Percentiles rank a stretch among this genome's conserved stretches.
phyloP scores from a whole-genome alignment of 2,888 invertebrate species.

The Epirrita christyi region DNA sequence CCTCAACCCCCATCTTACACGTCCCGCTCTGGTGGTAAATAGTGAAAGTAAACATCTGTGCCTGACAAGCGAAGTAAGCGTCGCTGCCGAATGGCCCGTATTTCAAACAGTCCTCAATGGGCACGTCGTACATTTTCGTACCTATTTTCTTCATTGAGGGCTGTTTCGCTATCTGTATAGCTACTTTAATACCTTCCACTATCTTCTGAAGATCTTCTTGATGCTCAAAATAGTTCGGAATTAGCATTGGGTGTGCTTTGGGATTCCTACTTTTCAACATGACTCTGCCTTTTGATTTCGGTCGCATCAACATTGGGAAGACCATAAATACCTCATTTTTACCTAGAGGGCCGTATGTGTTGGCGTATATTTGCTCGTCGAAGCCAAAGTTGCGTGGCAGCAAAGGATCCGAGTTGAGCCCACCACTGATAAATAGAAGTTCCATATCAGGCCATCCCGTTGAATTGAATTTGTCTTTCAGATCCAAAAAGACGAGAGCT shows the following conservation, averaged over 20 bases:
- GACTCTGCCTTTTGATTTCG: slow-evolving; percentile 88
- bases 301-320: slow-evolving; percentile 89
- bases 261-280: slow-evolving; percentile 89
- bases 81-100: slow-evolving; percentile 86
- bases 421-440: slow-evolving; percentile 84
- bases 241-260: slow-evolving; percentile 88
- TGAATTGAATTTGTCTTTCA: slow-evolving; percentile 81
- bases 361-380: slow-evolving; percentile 68
- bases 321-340: slow-evolving; percentile 78
- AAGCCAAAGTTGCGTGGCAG: slow-evolving; percentile 83
- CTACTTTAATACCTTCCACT: slow-evolving; percentile 86
- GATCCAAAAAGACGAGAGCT: slow-evolving; percentile 86
- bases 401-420: slow-evolving; percentile 76
- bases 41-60: slow-evolving; percentile 87
- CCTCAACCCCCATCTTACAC: slow-evolving; percentile 86
- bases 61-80: slow-evolving; percentile 88
- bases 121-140: slow-evolving; percentile 84
- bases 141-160: slow-evolving; percentile 85
- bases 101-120: slow-evolving; percentile 85
- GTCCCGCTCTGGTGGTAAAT: slow-evolving; percentile 89
- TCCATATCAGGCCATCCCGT: slow-evolving; percentile 88
- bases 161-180: slow-evolving; percentile 84
- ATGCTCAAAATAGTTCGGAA: slow-evolving; percentile 91
- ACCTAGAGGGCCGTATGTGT: slow-evolving; percentile 70
- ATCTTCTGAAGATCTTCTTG: slow-evolving; percentile 86